Percentiles rank a stretch among this genome's conserved stretches.
Conservation (phyloP, 2,888 invertebrate species). For the Lydus trimaculatus region DNA sequence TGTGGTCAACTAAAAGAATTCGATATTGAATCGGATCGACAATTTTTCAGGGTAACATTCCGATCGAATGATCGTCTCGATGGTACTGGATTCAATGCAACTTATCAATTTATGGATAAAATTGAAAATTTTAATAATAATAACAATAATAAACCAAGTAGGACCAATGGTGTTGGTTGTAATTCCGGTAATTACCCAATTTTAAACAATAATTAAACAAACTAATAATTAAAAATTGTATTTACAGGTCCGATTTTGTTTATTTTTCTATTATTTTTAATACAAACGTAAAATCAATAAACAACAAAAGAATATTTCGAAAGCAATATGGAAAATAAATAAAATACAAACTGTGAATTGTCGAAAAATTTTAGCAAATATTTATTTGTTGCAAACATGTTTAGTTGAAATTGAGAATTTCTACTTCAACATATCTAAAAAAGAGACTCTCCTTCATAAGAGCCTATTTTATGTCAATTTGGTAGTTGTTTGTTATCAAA, state of each 20-base stretch:
- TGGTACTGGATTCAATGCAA: slow-evolving; percentile 92
- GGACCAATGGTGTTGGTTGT: background rate
- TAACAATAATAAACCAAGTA: slow-evolving; percentile 47
- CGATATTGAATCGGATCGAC: slow-evolving; percentile 85
- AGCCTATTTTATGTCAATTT: background rate
- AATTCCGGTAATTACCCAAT: background rate
- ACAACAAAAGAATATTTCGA: slow-evolving; percentile 18
- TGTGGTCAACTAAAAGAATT: slow-evolving; percentile 87
- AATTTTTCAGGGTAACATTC: slow-evolving; percentile 95
- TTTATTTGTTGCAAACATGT: background rate
- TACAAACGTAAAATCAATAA: slow-evolving; percentile 18
- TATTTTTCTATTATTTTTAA: slow-evolving; percentile 16
- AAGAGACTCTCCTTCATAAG: background rate
- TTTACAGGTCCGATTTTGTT: slow-evolving; percentile 14
- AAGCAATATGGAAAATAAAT: slow-evolving; percentile 27
- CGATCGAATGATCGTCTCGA: slow-evolving; percentile 93
- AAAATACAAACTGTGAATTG: slow-evolving; percentile 23
- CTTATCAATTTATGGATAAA: slow-evolving; percentile 84
- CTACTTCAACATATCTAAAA: slow-evolving; percentile 2
- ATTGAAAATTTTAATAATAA: slow-evolving; percentile 66
- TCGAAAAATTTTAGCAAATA: slow-evolving; percentile 8
- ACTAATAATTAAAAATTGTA: background rate
- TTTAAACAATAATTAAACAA: background rate
- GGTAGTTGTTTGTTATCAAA: background rate
- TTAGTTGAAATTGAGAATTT: background rate